Evolutionary conservation across 2,888 invertebrate species (phyloP).

Genomic region (Thelaira solivaga): DNA sequence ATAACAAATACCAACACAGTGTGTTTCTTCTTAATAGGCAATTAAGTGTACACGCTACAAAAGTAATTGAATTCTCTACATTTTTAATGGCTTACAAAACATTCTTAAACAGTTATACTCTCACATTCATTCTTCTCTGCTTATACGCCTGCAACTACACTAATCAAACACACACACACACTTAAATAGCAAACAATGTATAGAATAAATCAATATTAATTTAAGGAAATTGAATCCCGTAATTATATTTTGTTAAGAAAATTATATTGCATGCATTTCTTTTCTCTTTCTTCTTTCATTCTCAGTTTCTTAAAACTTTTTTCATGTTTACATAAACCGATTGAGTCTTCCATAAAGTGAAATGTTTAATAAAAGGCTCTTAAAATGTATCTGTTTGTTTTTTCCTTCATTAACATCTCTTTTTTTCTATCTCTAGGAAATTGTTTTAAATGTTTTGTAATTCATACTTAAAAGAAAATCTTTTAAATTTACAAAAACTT

Average conservation of each 20-base stretch:
- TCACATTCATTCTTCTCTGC: neutral
- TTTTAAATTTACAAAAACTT: neutral
- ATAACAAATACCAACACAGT: conserved; percentile 25
- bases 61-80: conserved; percentile 73
- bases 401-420: neutral
- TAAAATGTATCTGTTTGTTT: neutral
- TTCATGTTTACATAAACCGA: neutral
- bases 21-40: conserved; percentile 73
- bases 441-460: conserved; percentile 17
- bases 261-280: conserved; percentile 40
- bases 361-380: conserved; percentile 9
- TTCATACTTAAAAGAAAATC: conserved; percentile 16
- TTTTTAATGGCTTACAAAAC: conserved; percentile 69
- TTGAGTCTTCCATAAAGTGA: neutral
- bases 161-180: neutral
- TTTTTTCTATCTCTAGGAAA: neutral
- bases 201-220: conserved; percentile 60
- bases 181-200: neutral
- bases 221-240: conserved; percentile 59
- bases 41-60: conserved; percentile 76
- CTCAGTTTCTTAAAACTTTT: neutral
- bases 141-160: neutral
- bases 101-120: conserved; percentile 2
- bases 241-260: conserved; percentile 56
- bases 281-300: neutral